Evolutionary conservation across 2,888 invertebrate species (phyloP), one percentile per base, ranked within the genome.

Genomic region (Dryomyza anilis): DNA sequence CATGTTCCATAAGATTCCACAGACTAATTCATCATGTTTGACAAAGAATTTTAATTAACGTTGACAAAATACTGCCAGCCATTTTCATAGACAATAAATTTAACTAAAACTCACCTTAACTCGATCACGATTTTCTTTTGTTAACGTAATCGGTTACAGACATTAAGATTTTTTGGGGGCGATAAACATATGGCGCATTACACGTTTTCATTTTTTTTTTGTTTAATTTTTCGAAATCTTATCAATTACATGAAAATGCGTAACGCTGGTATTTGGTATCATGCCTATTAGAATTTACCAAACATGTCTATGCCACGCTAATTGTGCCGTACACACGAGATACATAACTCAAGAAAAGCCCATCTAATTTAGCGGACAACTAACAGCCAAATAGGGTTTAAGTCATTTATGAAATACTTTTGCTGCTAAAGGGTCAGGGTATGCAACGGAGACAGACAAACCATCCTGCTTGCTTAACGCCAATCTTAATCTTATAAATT

Each of bases 401-500:
- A 50, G 19, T 50, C 48, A 50, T 50, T 50, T 50, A 50, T 50
- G 23, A 50, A 50, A 43, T 43, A 19, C 12, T 8, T 33, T 6
- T 14, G 16, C 6, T 2, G 43, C 23, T 25, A 50, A 50, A 50
- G 50, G 50, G 27, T 50, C 23, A 21, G 52, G n/a, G 52, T 29
- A 3, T 2, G 36, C 7, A n/a, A 33, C 16, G 19, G n/a, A 25
- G 46, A 48, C 30, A 43, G 46, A 46, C 21, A 16, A n/a, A n/a
- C n/a, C 21, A 33, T 12, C 16, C 36, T 16, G 33, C 6, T 48
- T 16, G 50, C 50, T 55, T 55, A 14, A 6, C 48, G 8, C 23
- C 48, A 52, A 61, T 61, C 63, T 53, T 64, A 61, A 67, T 64
- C 64, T 67, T 53, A 33, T 29, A 61, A 58, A 64, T 64, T 58